phyloP scores from a whole-genome alignment of 2,888 invertebrate species.

The Meteorus cinctellus region DNA sequence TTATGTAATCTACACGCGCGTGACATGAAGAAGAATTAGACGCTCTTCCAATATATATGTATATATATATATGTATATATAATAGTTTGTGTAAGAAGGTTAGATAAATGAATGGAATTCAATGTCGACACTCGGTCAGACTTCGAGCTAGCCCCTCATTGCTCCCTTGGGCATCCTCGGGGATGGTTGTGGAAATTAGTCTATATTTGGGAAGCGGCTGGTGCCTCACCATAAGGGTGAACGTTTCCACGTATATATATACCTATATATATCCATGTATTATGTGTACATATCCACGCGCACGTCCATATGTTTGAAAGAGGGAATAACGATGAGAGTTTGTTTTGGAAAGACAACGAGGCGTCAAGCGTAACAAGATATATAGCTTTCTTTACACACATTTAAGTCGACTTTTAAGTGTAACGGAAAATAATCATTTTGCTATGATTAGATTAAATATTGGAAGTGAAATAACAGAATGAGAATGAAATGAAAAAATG shows the following conservation, averaged over 20 bases:
- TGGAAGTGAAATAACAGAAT: slow-evolving; percentile 6
- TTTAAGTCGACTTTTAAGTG: neutral
- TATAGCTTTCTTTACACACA: slow-evolving; percentile 5
- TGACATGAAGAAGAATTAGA: slow-evolving; percentile 64
- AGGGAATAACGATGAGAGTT: slow-evolving; percentile 23
- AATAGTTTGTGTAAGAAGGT: slow-evolving; percentile 51
- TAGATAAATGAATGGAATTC: slow-evolving; percentile 66
- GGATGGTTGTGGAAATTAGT: slow-evolving; percentile 67
- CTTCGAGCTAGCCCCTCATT: slow-evolving; percentile 60
- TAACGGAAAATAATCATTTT: slow-evolving; percentile 6
- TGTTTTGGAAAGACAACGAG: slow-evolving; percentile 29
- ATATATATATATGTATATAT: neutral
- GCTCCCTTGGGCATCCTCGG: slow-evolving; percentile 63
- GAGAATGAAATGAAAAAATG: neutral
- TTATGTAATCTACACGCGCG: slow-evolving; percentile 46
- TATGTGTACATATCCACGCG: neutral
- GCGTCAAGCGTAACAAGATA: neutral
- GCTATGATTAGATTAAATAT: slow-evolving; percentile 8
- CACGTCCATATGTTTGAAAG: slow-evolving; percentile 10
- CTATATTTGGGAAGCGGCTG: slow-evolving; percentile 62
- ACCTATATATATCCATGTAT: neutral
- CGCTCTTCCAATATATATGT: slow-evolving; percentile 50
- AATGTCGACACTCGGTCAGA: slow-evolving; percentile 57
- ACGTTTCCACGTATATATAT: neutral
- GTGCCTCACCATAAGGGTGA: slow-evolving; percentile 30